Base-by-base conservation (phyloP, 2,797 vertebrate species). In the Phaenicophaeus curvirostris region DNA sequence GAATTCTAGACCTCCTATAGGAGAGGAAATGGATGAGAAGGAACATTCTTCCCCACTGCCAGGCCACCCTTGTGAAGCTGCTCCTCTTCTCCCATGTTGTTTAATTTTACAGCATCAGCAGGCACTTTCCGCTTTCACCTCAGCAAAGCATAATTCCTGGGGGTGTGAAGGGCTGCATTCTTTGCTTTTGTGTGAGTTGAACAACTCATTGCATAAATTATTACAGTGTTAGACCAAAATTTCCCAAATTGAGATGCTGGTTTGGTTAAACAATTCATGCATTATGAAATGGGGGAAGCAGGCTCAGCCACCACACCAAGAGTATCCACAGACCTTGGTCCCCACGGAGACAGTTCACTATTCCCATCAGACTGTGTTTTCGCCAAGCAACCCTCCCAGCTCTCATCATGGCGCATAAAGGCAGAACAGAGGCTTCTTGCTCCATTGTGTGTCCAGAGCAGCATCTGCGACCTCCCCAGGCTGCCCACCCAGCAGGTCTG, bases 291-390 rank as follows among this genome's bases (percentile, higher is more conserved):
- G 31, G 51, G 54, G 90, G 54, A 9, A 54, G 57, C 33, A 35
- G 59, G 28, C 46, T 81, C 7, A 7, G 73, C 15, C 46, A 31
- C 7, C 75, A 30, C 5, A 23, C 8, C 51, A 55, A 46, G 3
- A 15, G 8, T 0, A 24, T 9, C 74, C 3, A 1, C 73, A 31
- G 33, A 6, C 10, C 53, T 12, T 3, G 2, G 23, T 24, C 51
- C 25, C 24, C 9, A 4, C 3, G 5, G 55, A 35, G 57, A 4
- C 39, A 10, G 9, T 2, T 42, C 6, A 0, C 28, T 6, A 0
- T 11, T 69, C 51, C 61, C 20, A 4, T 11, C 31, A 4, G 0
- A 0, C 18, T 16, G 0, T 1, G 31, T 2, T 11, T 30, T 13
- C 35, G 41, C 28, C 28, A 4, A 5, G 69, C 75, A 24, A 10